A percentile compares a stretch with the other conserved stretches of the same genome.
These are phyloP conservation scores for Drosophila maculinotata DNA, from an alignment of 2,888 invertebrate genomes.

Conservation along the genomic window DNA sequence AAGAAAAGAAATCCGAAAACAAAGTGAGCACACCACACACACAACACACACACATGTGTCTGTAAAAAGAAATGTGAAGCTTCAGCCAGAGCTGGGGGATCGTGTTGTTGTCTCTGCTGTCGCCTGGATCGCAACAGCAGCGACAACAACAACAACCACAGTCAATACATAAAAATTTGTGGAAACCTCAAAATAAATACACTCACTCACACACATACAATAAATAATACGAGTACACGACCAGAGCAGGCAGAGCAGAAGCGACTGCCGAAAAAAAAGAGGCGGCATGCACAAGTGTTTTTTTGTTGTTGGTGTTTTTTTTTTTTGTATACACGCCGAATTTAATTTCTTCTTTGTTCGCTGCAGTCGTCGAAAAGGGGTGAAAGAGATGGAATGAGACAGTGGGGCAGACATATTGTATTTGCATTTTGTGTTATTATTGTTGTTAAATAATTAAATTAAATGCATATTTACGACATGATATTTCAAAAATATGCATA, in stretches of 20 bases:
- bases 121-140: slow-evolving; percentile 43
- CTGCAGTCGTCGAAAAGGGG: slow-evolving; percentile 35
- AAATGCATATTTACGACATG: slow-evolving; percentile 44
- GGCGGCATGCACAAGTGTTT: slow-evolving; percentile 63
- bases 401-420: slow-evolving; percentile 27
- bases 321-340: slow-evolving; percentile 42
- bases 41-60: slow-evolving; percentile 14
- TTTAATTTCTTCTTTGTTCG: slow-evolving; percentile 60
- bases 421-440: slow-evolving; percentile 44
- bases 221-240: slow-evolving; percentile 32
- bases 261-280: slow-evolving; percentile 30
- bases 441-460: slow-evolving; percentile 50
- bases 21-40: slow-evolving; percentile 43
- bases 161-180: slow-evolving; percentile 65
- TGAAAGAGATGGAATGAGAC: slow-evolving; percentile 1
- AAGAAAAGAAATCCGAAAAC: slow-evolving; percentile 76
- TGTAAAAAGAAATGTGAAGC: slow-evolving; percentile 57
- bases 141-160: slow-evolving; percentile 63
- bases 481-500: slow-evolving; percentile 17
- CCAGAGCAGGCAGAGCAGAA: slow-evolving; percentile 11
- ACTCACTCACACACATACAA: slow-evolving; percentile 10
- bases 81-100: slow-evolving; percentile 43
- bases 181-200: slow-evolving; percentile 62
- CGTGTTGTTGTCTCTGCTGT: slow-evolving; percentile 39
- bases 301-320: background rate